Percentiles rank a stretch among this genome's conserved stretches.
Conservation (phyloP, 2,888 invertebrate genomes). For the Ormyrus labotus region DNA sequence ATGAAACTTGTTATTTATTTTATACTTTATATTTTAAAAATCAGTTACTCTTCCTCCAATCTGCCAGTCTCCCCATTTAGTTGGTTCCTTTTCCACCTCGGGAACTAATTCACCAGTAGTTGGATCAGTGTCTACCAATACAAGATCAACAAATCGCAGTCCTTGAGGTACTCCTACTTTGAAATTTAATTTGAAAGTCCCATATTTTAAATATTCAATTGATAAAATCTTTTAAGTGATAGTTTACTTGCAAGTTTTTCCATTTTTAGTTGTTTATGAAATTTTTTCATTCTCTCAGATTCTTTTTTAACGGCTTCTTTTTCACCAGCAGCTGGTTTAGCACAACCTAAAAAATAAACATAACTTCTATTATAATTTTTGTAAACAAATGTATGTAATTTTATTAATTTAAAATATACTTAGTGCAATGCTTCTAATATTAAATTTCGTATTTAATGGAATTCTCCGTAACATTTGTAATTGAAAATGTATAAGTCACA, state of each 20-base stretch:
- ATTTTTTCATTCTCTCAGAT: slow-evolving; percentile 67
- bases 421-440: background rate
- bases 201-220: slow-evolving; percentile 1
- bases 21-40: slow-evolving; percentile 62
- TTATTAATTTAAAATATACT: slow-evolving; percentile 13
- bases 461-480: background rate
- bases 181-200: slow-evolving; percentile 16
- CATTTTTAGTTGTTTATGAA: slow-evolving; percentile 66
- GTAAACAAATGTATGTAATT: background rate
- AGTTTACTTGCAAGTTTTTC: slow-evolving; percentile 63
- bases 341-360: background rate
- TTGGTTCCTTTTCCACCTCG: slow-evolving; percentile 67
- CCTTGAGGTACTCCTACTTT: slow-evolving; percentile 58
- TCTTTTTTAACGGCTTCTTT: slow-evolving; percentile 29
- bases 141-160: slow-evolving; percentile 63
- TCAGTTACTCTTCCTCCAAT: slow-evolving; percentile 68
- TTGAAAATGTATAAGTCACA: background rate
- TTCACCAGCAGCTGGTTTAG: background rate
- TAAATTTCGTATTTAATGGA: too few species aligned
- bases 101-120: slow-evolving; percentile 64
- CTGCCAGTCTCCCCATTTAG: slow-evolving; percentile 72
- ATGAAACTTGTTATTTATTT: slow-evolving; percentile 20
- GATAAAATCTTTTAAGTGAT: background rate
- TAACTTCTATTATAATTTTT: background rate
- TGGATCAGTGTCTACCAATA: slow-evolving; percentile 66